These are phyloP conservation scores for Poecilus cupreus DNA, from an alignment of 2,888 invertebrate species.

Conservation along the genomic window DNA sequence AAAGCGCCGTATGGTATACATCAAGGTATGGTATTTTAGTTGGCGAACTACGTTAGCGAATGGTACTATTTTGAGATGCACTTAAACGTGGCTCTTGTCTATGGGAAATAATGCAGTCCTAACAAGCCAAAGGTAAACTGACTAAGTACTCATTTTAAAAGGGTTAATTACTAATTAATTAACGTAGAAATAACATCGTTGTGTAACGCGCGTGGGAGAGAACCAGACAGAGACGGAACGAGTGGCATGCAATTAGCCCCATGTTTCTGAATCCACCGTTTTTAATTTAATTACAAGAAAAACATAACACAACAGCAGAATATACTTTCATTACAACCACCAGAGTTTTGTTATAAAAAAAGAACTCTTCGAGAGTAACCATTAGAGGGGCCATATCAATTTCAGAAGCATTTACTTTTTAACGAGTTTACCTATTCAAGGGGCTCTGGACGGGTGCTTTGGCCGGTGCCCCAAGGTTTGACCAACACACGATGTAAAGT, in stretches of 20 bases:
- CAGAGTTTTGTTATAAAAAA: conserved; percentile 40
- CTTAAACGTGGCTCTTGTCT: background rate
- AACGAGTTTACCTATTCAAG: conserved; percentile 66
- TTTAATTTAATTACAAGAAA: conserved; percentile 50
- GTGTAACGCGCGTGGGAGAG: background rate
- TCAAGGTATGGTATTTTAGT: too few species aligned
- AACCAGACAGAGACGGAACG: conserved; percentile 25
- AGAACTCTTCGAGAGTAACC: conserved; percentile 48
- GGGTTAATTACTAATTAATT: conserved; percentile 52
- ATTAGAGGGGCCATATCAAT: conserved; percentile 57
- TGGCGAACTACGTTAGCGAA: background rate
- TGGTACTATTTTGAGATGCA: background rate
- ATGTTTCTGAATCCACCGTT: conserved; percentile 42
- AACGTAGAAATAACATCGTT: conserved; percentile 46
- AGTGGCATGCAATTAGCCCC: conserved; percentile 38
- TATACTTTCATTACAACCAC: conserved; percentile 43
- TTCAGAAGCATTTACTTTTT: conserved; percentile 63
- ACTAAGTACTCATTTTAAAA: conserved; percentile 51
- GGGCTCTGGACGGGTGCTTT: conserved; percentile 30
- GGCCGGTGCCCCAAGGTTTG: conserved; percentile 17
- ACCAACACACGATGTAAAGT: conserved; percentile 58
- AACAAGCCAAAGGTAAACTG: conserved; percentile 44
- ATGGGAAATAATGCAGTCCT: background rate
- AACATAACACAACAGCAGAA: conserved; percentile 47
- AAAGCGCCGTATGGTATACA: too few species aligned